Percentiles rank a stretch among this genome's conserved stretches.
phyloP scores from a whole-genome alignment of 2,797 vertebrate genomes.

The Furcifer pardalis region DNA sequence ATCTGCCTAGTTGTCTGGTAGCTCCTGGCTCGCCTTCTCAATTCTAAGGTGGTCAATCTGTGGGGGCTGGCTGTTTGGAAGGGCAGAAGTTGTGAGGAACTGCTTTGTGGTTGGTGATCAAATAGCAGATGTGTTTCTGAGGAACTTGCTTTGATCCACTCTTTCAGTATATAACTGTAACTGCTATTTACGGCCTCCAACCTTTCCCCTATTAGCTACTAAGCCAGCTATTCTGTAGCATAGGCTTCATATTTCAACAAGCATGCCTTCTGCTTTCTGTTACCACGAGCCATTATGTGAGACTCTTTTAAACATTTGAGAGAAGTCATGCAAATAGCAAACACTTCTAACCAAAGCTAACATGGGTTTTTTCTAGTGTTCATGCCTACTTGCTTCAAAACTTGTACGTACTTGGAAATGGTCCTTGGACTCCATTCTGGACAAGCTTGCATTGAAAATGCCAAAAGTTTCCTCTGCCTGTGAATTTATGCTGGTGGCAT shows the following conservation, averaged over 20 bases:
- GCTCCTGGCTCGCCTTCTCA: too few relatives aligned
- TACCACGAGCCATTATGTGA: background rate
- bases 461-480: background rate
- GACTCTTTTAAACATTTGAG: background rate
- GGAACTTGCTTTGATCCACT: too few relatives aligned
- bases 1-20: too few relatives aligned
- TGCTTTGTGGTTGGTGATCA: too few relatives aligned
- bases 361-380: background rate
- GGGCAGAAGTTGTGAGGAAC: too few relatives aligned
- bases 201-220: too few relatives aligned
- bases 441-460: slow-evolving; percentile 19
- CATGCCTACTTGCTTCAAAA: background rate
- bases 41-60: too few relatives aligned
- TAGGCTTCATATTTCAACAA: background rate
- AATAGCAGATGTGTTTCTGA: too few relatives aligned
- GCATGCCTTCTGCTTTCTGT: background rate
- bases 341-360: background rate
- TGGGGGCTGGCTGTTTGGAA: too few relatives aligned
- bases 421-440: background rate
- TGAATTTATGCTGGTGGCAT: slow-evolving; percentile 1
- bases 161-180: too few relatives aligned
- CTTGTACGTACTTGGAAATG: too few relatives aligned
- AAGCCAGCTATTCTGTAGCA: background rate
- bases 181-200: too few relatives aligned
- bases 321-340: background rate